Conservation (phyloP, 1,140 invertebrate species). For the Scaptodrosophila lebanonensis region DNA sequence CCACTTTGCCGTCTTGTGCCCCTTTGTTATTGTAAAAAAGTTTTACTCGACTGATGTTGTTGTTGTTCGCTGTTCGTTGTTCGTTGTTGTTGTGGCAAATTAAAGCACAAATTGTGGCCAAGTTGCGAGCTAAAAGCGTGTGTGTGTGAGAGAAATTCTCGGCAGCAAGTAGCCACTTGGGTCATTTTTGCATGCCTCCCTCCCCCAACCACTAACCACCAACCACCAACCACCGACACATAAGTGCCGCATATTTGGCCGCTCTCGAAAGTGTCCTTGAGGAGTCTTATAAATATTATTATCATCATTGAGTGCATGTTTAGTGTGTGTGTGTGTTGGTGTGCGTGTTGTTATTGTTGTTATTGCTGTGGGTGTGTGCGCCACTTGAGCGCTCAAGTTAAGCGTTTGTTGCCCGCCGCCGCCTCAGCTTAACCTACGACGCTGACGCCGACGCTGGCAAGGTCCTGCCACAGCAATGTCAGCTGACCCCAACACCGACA, state of each 20-base stretch:
- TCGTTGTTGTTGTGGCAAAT: conserved; percentile 49
- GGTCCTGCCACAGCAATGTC: background rate
- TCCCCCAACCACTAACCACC: conserved; percentile 6
- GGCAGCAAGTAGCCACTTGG: conserved; percentile 61
- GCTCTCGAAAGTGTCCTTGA: conserved; percentile 60
- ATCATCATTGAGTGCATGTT: conserved; percentile 55
- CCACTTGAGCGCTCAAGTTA: background rate
- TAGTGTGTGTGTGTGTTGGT: conserved; percentile 8
- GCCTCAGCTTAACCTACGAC: background rate
- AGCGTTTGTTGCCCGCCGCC: conserved; percentile 9
- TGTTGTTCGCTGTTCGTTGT: conserved; percentile 27
- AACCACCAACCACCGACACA: background rate
- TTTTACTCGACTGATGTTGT: conserved; percentile 9
- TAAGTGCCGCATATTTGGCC: conserved; percentile 17
- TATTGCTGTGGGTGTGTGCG: too few species aligned
- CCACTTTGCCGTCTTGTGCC: conserved; percentile 16
- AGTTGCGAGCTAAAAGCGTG: conserved; percentile 48
- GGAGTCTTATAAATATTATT: conserved; percentile 72
- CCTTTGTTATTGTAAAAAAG: conserved; percentile 49
- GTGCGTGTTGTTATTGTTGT: too few species aligned
- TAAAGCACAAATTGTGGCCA: conserved; percentile 74
- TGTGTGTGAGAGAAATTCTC: conserved; percentile 43
- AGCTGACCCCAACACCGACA: background rate
- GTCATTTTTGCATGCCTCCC: conserved; percentile 43
- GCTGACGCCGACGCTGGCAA: background rate